phyloP scores from a whole-genome alignment of 2,888 invertebrate genomes.

The Mycalesis mineus region DNA sequence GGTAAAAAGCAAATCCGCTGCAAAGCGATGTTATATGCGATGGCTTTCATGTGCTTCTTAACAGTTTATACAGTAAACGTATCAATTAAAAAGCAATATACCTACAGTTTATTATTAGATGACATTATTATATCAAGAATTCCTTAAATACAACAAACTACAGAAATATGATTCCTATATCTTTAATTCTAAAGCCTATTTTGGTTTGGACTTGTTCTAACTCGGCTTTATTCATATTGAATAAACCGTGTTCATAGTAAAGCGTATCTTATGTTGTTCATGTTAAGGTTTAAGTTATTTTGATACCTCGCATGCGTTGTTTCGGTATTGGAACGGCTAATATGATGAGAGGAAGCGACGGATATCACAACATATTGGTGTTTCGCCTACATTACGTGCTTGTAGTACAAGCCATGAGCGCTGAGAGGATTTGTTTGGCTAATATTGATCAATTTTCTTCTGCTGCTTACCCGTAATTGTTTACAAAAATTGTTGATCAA shows the following conservation, averaged over 20 bases:
- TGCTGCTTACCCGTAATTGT: no score
- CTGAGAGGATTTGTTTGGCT: conserved; percentile 27
- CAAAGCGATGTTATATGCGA: no score
- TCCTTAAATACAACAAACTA: background rate
- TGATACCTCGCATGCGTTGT: background rate
- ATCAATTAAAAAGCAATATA: no score
- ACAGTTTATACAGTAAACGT: no score
- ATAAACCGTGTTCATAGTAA: background rate
- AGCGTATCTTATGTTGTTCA: background rate
- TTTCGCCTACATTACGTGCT: conserved; percentile 49
- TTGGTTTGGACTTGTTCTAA: background rate
- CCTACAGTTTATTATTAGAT: no score
- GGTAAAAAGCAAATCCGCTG: no score
- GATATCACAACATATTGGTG: conserved; percentile 58
- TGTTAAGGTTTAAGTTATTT: conserved; percentile 18
- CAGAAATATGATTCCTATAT: background rate
- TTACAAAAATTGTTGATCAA: no score
- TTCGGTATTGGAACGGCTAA: conserved; percentile 7
- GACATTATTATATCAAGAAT: background rate
- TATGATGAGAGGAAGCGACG: conserved; percentile 47
- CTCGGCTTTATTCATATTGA: background rate
- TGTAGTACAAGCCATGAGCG: conserved; percentile 31
- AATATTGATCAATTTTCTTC: background rate
- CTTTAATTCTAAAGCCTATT: background rate
- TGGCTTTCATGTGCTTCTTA: no score